phyloP scores from a whole-genome alignment of 2,888 invertebrate genomes.

The Apoderus coryli region DNA sequence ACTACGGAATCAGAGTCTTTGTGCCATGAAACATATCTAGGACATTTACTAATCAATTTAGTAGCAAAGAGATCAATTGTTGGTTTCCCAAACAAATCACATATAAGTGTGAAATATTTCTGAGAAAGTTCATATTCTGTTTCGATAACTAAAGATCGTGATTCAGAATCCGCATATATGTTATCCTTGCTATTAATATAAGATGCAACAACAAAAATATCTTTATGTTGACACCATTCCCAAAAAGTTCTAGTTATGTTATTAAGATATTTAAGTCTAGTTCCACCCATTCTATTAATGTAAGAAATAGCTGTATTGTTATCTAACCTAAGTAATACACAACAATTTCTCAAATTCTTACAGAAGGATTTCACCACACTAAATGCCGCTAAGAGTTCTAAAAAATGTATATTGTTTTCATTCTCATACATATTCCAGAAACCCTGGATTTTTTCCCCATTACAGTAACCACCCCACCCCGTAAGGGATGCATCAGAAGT shows the following conservation, averaged over 20 bases:
- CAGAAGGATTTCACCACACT: too few relatives aligned
- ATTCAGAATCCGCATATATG: conserved; percentile 9
- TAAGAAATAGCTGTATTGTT: conserved; percentile 9
- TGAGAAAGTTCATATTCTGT: conserved; percentile 7
- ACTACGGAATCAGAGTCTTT: conserved; percentile 8
- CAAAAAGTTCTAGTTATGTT: conserved; percentile 16
- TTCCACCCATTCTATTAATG: conserved; percentile 12
- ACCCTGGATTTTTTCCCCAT: too few relatives aligned
- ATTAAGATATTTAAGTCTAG: conserved; percentile 14
- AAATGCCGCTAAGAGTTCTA: too few relatives aligned
- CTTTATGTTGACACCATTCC: conserved; percentile 12
- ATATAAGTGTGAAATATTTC: neutral
- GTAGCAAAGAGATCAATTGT: conserved; percentile 12
- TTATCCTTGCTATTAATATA: conserved; percentile 7
- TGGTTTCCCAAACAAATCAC: conserved; percentile 7
- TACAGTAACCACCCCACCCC: too few relatives aligned
- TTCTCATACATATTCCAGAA: too few relatives aligned
- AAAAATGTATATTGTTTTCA: too few relatives aligned
- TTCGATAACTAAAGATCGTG: conserved; percentile 5
- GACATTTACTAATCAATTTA: conserved; percentile 10
- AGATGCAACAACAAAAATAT: conserved; percentile 10
- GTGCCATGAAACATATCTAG: conserved; percentile 10
- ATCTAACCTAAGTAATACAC: conserved; percentile 9
- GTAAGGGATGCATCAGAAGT: too few relatives aligned
- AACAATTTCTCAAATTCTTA: too few relatives aligned